Percentiles rank a stretch among this genome's conserved stretches.
phyloP scores from a whole-genome alignment of 2,797 vertebrate species.

The Mycteria americana region DNA sequence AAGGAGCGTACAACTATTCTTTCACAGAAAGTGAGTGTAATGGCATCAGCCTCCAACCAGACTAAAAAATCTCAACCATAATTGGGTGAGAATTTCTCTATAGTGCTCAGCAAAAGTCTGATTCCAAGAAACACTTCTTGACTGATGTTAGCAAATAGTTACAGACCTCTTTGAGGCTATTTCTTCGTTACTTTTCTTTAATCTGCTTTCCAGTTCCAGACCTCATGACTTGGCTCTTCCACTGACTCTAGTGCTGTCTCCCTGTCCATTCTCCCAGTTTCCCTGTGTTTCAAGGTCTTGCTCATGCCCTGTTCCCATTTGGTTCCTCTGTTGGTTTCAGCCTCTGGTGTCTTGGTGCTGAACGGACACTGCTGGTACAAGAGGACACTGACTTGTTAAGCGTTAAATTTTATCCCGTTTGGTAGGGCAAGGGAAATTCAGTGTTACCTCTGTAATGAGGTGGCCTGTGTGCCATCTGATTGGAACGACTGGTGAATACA shows the following conservation, averaged over 20 bases:
- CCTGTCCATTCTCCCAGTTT: fast-evolving
- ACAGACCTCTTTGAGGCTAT: not conserved
- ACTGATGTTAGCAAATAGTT: not conserved
- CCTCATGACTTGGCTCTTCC: not conserved
- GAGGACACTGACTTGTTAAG: not conserved
- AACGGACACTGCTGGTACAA: not conserved
- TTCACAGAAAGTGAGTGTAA: not conserved
- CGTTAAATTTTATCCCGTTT: fast-evolving
- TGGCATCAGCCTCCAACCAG: not conserved
- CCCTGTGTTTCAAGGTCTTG: not conserved
- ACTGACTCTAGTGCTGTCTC: not conserved
- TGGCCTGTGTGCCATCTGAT: not conserved
- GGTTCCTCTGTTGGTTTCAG: not conserved
- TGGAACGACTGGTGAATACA: not conserved
- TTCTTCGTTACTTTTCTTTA: not conserved
- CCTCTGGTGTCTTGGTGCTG: not conserved
- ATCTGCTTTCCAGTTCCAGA: not conserved
- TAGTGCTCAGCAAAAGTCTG: not conserved
- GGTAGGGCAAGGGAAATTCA: not conserved
- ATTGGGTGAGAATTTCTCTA: not conserved
- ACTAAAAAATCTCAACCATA: not conserved
- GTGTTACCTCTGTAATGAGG: not conserved
- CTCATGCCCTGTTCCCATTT: fast-evolving
- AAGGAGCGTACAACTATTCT: not conserved
- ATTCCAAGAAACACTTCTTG: not conserved